phyloP scores from a whole-genome alignment of 2,113 vertebrate genomes.

The Hyperoodon ampullatus region DNA sequence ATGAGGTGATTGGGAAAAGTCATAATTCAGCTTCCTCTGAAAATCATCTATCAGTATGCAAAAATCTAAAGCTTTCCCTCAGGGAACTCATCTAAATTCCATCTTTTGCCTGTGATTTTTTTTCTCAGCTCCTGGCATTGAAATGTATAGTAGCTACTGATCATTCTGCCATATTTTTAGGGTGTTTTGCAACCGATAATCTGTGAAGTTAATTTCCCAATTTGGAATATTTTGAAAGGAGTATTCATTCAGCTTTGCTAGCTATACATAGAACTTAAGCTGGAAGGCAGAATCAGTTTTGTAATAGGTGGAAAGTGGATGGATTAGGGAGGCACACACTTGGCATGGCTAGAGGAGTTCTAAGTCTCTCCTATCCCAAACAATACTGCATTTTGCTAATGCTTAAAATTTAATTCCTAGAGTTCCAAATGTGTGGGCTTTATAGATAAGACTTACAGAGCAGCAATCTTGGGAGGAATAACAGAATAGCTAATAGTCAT shows the following conservation, averaged over 20 bases:
- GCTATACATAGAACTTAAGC: neutral
- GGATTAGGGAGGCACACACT: neutral
- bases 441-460: neutral
- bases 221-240: neutral
- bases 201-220: slow-evolving; percentile 17
- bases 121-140: slow-evolving; percentile 49
- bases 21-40: slow-evolving; percentile 54
- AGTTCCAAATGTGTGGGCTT: neutral
- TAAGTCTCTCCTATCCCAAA: neutral
- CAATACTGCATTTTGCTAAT: neutral
- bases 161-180: slow-evolving; percentile 46
- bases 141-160: slow-evolving; percentile 47
- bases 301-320: neutral
- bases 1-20: neutral
- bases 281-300: neutral
- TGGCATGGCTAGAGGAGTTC: neutral
- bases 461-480: neutral
- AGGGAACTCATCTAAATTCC: slow-evolving; percentile 46
- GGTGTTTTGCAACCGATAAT: neutral
- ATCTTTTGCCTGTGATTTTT: neutral
- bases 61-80: slow-evolving; percentile 61
- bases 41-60: slow-evolving; percentile 67
- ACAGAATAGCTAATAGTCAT: neutral
- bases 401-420: neutral
- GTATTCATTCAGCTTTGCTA: neutral